Conservation (phyloP, 1,140 invertebrate species). For the Penaeus indicus region DNA sequence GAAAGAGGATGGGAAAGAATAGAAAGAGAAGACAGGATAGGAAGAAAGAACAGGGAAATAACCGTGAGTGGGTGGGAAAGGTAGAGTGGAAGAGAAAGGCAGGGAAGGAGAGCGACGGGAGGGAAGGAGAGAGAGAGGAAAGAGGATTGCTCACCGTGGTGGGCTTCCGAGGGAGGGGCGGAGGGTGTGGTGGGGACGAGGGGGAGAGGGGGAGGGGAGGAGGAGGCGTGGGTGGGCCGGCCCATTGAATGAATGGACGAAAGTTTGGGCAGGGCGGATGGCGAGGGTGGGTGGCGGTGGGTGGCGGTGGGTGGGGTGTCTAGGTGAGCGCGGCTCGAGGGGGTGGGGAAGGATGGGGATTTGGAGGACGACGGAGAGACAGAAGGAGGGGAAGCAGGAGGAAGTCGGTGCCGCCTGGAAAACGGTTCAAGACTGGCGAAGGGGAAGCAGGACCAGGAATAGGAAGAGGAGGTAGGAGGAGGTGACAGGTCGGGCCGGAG, state of each 20-base stretch:
- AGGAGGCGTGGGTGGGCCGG: background rate
- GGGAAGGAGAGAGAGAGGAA: background rate
- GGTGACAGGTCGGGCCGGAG: background rate
- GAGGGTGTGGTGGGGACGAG: background rate
- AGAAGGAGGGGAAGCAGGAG: background rate
- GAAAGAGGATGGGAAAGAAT: background rate
- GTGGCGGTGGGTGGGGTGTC: conserved; percentile 1
- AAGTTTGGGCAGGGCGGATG: conserved; percentile 6
- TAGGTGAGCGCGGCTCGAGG: background rate
- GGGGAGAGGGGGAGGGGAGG: background rate
- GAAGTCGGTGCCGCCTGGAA: background rate
- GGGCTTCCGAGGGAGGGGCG: background rate
- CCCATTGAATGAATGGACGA: conserved; percentile 51
- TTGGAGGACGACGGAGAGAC: background rate
- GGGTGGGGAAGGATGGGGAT: background rate
- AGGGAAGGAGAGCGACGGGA: background rate
- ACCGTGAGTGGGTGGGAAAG: background rate
- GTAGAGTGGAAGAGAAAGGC: background rate
- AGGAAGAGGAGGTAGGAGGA: conserved; percentile 19
- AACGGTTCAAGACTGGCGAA: background rate
- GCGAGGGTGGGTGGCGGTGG: background rate
- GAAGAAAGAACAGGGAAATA: background rate
- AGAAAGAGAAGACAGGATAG: background rate
- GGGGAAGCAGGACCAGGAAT: background rate
- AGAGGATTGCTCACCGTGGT: background rate